Conservation (phyloP, 2,888 invertebrate genomes). For the Scaptomyza caliginosa region DNA sequence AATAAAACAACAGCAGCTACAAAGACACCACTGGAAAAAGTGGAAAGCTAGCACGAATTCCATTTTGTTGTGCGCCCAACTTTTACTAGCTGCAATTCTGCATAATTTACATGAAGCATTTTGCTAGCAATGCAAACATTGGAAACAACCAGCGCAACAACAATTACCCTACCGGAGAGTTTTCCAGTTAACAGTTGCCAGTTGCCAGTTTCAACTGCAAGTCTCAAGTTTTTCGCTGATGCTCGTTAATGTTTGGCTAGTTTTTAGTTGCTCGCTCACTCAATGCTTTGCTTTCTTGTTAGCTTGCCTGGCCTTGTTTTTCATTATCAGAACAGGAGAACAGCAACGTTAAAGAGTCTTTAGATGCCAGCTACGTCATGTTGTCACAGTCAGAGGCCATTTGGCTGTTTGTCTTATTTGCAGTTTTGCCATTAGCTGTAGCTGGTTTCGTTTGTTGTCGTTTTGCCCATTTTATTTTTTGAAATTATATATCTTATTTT, state of each 20-base stretch:
- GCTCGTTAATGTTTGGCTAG: slow-evolving; percentile 72
- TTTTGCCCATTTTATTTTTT: slow-evolving; percentile 10
- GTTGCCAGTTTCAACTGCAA: slow-evolving; percentile 30
- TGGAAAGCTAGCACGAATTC: slow-evolving; percentile 53
- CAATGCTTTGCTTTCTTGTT: too few species aligned
- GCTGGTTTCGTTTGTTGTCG: slow-evolving; percentile 7
- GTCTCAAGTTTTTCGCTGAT: slow-evolving; percentile 70
- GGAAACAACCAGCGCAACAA: slow-evolving; percentile 2
- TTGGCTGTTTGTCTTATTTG: slow-evolving; percentile 52
- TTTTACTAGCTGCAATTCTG: slow-evolving; percentile 67
- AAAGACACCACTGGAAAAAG: slow-evolving; percentile 52
- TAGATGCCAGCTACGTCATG: slow-evolving; percentile 15
- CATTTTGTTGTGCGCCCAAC: slow-evolving; percentile 69
- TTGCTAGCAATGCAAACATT: slow-evolving; percentile 63
- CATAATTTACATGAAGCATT: slow-evolving; percentile 74
- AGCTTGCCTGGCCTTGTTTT: slow-evolving; percentile 25
- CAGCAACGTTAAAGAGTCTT: slow-evolving; percentile 38
- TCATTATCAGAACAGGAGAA: slow-evolving; percentile 55
- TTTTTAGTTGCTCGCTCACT: slow-evolving; percentile 24
- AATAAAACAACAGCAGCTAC: slow-evolving; percentile 53
- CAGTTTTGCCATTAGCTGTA: slow-evolving; percentile 33
- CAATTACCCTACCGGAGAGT: not conserved
- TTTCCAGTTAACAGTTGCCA: slow-evolving; percentile 34
- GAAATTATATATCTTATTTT: slow-evolving; percentile 24
- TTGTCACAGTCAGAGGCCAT: slow-evolving; percentile 54